Base-by-base conservation (phyloP, 2,888 invertebrate species). In the Metalampra italica region DNA sequence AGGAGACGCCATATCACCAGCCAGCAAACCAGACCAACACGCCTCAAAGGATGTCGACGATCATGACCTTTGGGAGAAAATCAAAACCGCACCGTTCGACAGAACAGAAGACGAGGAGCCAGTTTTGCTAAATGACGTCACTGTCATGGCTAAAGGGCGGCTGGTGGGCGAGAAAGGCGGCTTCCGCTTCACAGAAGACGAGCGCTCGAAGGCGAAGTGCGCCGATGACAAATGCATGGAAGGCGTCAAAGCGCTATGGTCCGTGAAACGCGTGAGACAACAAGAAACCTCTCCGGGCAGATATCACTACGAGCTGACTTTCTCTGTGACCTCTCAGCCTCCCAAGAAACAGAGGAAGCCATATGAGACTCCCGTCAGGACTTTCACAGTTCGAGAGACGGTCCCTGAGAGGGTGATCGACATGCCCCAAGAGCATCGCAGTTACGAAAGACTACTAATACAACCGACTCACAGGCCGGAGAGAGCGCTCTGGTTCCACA, bases 181-280 rank as follows among this genome's bases (percentile, higher is more conserved):
- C 0, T 92, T 86, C 60, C 78, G 87, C 38, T 93, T 94, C 62
- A 75, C 91, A 0, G 92, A 92, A 65, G 86, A 86, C 51, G 76
- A 85, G 37, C 64, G 60, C 42, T 63, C 71, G 1, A 71, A 68
- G 51, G 72, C 75, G 39, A 82, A 78, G 50, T 87, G 87, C 58
- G 59, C 54, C 15, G 69, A 88, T 39, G 87, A 90, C 29, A 85
- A 85, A 55, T 91, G 91, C 53, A 83, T 78, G 57, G 85, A 90
- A 53, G 83, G 82, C 34, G 84, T 92, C 4, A 84, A 91, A 63
- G 93, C 94, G 0, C 71, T 92, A 49, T 94, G 94, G 94, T 91
- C 92, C 0, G 93, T 94, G 3, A 93, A 93, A 74, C 90, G 93
- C 46, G 91, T 93, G 46, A 80, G 93, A 39, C 94, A 94, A 70